Base-by-base conservation (phyloP, 2,113 vertebrate genomes). In the Poeciliopsis prolifica region DNA sequence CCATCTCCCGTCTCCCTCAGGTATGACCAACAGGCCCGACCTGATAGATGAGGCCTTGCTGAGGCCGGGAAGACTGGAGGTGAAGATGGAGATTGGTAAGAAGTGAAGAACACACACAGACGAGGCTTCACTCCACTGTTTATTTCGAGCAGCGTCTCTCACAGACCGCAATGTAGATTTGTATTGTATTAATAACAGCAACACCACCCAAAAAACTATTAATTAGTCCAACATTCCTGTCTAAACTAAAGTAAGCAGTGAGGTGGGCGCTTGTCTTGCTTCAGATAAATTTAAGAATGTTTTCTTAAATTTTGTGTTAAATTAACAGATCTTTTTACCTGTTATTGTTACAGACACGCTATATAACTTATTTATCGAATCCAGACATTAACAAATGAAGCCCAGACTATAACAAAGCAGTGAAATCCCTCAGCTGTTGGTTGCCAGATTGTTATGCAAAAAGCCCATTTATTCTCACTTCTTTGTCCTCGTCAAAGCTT, bases 11-110 rank as follows among this genome's bases (percentile, higher is more conserved):
- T 66, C 70, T 65, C 44, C 89, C 79, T 75, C 82, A 99, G 98
- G 98, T 72, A 99, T 99, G 98, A 99, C 98, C 86, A 99, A 99
- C 91, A 96, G 98, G 86, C 97, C 97, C 15, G 97, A 99, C 93
- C 95, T 99, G 91, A 99, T 99, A 63, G 98, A 99, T 28, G 97
- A 99, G 65, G 97, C 98, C 82, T 92, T 99, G 80, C 85, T 99
- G 92, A 95, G 97, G 89, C 97, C 97, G 0, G 98, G 97, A 64
- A 95, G 97, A 68, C 81, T 99, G 91, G 98, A 99, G 91, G 98
- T 98, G 86, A 99, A 99, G 84, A 99, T 99, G 97, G 98, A 99
- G 94, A 99, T 99, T 1, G 98, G 98, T 99, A 91, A 95, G 88
- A 68, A 68, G 51, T 19, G 31, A 61, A 58, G 9, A 65, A 65